Evolutionary conservation across 2,888 invertebrate species (phyloP).

Genomic region (Stenodema calcarata): DNA sequence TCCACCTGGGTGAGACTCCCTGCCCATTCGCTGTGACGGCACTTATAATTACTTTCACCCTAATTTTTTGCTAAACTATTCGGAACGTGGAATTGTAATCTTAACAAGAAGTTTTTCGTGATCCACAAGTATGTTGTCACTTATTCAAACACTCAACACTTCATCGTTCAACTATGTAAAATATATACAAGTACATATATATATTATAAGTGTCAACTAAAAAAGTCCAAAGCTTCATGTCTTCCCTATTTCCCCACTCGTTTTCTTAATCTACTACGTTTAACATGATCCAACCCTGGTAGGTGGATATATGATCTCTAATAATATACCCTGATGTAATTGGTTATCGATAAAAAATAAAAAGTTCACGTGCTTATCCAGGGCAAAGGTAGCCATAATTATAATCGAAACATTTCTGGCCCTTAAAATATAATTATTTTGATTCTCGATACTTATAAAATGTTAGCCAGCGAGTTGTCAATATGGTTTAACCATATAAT

Average conservation of each 20-base stretch:
- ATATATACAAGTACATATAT: too few relatives aligned
- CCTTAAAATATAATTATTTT: neutral
- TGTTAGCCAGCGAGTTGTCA: neutral
- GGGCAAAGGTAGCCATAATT: neutral
- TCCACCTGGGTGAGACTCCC: too few relatives aligned
- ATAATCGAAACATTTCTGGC: neutral
- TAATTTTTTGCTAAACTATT: too few relatives aligned
- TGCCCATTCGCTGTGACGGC: too few relatives aligned
- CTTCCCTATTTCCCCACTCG: neutral
- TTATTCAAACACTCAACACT: too few relatives aligned
- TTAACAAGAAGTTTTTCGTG: too few relatives aligned
- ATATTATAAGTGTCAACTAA: neutral
- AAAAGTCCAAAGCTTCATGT: neutral
- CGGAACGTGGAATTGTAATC: too few relatives aligned
- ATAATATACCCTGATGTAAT: neutral
- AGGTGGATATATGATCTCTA: neutral
- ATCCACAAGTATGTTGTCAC: too few relatives aligned
- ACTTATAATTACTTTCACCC: too few relatives aligned
- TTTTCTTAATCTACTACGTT: neutral
- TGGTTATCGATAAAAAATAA: neutral
- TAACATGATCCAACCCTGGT: neutral
- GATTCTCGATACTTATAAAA: neutral
- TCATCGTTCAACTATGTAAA: too few relatives aligned
- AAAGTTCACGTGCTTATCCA: neutral
- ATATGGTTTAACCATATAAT: neutral